Base-by-base conservation (phyloP, 2,113 vertebrate genomes). In the Clarias gariepinus region DNA sequence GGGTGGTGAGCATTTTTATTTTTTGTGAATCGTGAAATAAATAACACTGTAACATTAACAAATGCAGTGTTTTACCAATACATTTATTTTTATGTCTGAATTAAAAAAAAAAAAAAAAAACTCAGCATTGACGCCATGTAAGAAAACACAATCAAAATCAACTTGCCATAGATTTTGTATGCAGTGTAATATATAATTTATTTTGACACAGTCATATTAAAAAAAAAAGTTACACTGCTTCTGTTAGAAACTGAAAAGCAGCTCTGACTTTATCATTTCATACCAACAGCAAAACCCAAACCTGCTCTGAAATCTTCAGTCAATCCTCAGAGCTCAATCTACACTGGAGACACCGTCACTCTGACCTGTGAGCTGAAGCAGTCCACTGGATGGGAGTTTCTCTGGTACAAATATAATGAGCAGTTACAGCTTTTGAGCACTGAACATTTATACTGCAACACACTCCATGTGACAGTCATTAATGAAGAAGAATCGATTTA, bases 271-370 rank as follows among this genome's bases (percentile, higher is more conserved):
- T 10, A 77, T 77, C 52, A 78, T 78, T 55, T 78, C 76, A 25
- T 18, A 55, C 52, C 13, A 53, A 77, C 74, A 77, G 74, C 5
- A 28, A 77, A 77, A 77, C 74, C 76, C 76, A 78, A 78, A 55
- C n/a, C 9, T n/a, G 57, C 25, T 78, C 13, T 78, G 76, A 55
- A n/a, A 78, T 36, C 33, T 36, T 36, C 33, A 36, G 33, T 73
- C 33, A 73, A 36, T 41, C 69, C 19, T 73, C 69, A 73, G 69
- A 53, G 25, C 23, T 77, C 74, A 12, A 2, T 77, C 52, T 77
- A 77, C 74, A 77, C 74, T 71, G 68, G 68, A 36, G 68, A 71
- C 68, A 71, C 30, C 30, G 13, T 71, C 68, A 71, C 68, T 36
- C 30, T 71, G 68, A 71, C 9, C 21, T 74, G 71, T 71, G 68